Base-by-base conservation (phyloP, 2,797 vertebrate species). In the Chlorospingus flavigularis region DNA sequence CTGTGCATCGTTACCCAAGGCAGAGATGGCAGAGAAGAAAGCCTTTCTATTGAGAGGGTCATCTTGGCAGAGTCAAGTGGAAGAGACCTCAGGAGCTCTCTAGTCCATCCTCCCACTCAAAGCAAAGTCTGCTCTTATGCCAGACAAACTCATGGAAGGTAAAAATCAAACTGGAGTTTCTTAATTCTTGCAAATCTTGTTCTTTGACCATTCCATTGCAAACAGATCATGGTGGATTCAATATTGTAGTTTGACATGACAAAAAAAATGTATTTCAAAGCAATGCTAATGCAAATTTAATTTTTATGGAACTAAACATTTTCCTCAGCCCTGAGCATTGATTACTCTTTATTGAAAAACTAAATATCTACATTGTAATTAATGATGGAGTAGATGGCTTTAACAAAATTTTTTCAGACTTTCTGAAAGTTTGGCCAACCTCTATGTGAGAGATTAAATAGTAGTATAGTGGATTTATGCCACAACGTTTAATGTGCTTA, bases 211-310 rank as follows among this genome's bases (percentile, higher is more conserved):
- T 84, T 24, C 31, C 6, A 11, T 72, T 83, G 72, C 25, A 74
- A 16, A 30, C 15, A 74, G 42, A 15, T 42, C 28, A 10, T n/a
- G 6, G 17, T 33, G 20, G 19, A 50, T 78, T 86, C 47, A 65
- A 16, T 84, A 53, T 7, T 47, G 54, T 72, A 26, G 24, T 73
- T 62, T 21, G 62, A 74, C 3, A 4, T n/a, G 12, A 18, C 45
- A 60, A 60, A 35, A 57, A 76, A 50, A 43, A 45, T 70, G 55
- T 57, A 37, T 71, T 83, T 90, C 79, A 83, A 71, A 90, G 39
- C 45, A 88, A 67, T 71, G 26, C 13, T 77, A 77, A 63, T 26
- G 37, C 28, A 55, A 37, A 42, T 57, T 72, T 43, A n/a, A n/a
- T 65, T 86, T 91, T 80, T 55, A 84, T 45, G 23, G 57, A 74